Percentiles rank a stretch among this genome's conserved stretches.
These are phyloP conservation scores for Leptoclinus maculatus DNA, from an alignment of 2,797 vertebrate genomes.

Conservation along the genomic window DNA sequence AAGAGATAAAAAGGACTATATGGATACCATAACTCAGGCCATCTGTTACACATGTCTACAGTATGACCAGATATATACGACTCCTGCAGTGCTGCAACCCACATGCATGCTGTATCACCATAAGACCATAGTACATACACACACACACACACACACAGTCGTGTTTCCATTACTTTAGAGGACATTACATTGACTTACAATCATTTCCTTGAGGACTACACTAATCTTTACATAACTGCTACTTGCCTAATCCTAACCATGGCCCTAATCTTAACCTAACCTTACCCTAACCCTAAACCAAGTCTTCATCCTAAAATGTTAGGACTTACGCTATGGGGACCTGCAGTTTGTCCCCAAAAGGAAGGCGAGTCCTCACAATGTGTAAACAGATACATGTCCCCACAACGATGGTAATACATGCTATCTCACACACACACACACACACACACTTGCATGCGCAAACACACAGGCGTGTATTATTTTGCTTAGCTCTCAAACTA, in stretches of 20 bases:
- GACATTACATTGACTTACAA: not conserved
- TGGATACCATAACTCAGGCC: constrained; percentile 53
- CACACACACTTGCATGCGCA: not conserved
- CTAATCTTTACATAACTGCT: not conserved
- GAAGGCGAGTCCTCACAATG: not conserved
- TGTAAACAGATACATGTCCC: too few relatives aligned
- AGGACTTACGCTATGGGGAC: not conserved
- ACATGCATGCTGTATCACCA: constrained; percentile 44
- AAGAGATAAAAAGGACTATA: constrained; percentile 55
- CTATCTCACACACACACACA: not conserved
- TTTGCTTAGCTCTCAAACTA: not conserved
- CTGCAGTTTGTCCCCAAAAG: not conserved
- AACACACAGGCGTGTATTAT: not conserved
- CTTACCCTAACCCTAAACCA: not conserved
- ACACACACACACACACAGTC: not conserved
- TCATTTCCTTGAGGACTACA: not conserved
- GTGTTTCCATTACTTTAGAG: not conserved
- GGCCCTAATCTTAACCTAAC: not conserved
- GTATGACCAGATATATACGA: constrained; percentile 47
- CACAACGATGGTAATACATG: not conserved
- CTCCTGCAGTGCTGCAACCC: constrained; percentile 51
- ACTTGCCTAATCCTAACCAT: not conserved
- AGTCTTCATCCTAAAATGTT: not conserved
- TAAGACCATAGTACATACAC: not conserved
- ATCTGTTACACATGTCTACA: constrained; percentile 63